Base-by-base conservation (phyloP, 1,140 invertebrate species). In the Liolophura sinensis region DNA sequence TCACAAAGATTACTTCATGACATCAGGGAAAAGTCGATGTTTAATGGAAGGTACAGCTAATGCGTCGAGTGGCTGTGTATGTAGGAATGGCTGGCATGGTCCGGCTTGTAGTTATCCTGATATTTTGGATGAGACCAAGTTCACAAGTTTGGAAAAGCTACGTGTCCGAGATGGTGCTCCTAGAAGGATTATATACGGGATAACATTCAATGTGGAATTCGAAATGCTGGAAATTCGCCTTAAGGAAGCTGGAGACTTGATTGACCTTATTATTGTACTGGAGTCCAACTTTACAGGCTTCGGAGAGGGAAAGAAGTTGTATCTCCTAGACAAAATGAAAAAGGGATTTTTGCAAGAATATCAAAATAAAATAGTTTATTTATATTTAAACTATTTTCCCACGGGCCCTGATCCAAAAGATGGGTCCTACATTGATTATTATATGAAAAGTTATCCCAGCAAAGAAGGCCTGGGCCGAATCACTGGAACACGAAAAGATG, bases 341-440 rank as follows among this genome's bases (percentile, higher is more conserved):
- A n/a, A 61, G 40, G 57, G 49, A 24, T 50, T 27, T 47, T 81
- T 78, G 49, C 72, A 72, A 51, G 77, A 79, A 58, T 80, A 78
- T 7, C 83, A 81, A 60, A 69, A 84, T n/a, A 89, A 89, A 71
- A 88, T 89, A 63, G 77, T 89, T 50, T 89, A 89, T 74, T 65
- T 89, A 27, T 68, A 70, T 12, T 59, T 79, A 22, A 84, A 85
- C 67, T 73, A 83, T 54, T 82, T 79, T 15, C 73, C 78, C 14
- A 74, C 75, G 55, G 51, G 63, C 52, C 69, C 70, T 51, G 61
- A 59, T 40, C 59, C 63, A n/a, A 70, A 73, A 66, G 72, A 72
- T n/a, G 76, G 75, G 78, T 65, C 64, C 7, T 71, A 72, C 22
- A 70, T 75, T 67, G 57, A 64, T 18, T 77, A 70, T 67, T 46